Evolutionary conservation across 2,888 invertebrate genomes (phyloP).

Genomic region (Xestia sexstrigata): DNA sequence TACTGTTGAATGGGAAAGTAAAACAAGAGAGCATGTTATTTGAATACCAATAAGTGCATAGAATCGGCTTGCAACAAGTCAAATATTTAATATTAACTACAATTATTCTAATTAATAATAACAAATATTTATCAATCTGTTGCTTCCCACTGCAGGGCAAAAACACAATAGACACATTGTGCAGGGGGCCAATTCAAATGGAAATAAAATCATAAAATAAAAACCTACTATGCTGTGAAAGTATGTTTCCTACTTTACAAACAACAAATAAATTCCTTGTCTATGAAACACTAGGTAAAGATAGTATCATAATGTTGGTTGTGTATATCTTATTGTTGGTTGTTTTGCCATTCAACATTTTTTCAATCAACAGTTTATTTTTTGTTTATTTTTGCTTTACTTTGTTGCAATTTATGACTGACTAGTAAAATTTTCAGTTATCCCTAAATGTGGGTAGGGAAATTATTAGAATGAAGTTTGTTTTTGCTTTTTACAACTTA

Average conservation of each 20-base stretch:
- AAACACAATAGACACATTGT: background rate
- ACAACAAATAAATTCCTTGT: background rate
- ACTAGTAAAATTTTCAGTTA: conserved; percentile 25
- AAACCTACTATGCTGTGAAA: background rate
- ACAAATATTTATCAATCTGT: background rate
- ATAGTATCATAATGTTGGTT: background rate
- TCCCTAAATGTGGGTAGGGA: background rate
- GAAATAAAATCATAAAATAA: background rate
- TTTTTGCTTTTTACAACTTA: background rate
- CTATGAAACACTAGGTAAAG: background rate
- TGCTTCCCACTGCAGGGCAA: background rate
- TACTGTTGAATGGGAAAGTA: conserved; percentile 26
- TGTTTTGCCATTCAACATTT: background rate
- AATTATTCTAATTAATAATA: no score
- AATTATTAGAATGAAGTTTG: background rate
- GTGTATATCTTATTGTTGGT: background rate
- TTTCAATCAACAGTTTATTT: conserved; percentile 1
- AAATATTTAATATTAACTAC: no score
- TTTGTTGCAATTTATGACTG: conserved; percentile 12
- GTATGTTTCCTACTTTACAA: background rate
- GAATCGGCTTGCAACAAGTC: conserved; percentile 1
- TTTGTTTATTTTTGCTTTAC: background rate
- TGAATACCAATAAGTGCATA: background rate
- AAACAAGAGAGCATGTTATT: background rate
- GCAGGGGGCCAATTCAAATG: background rate